Conservation (phyloP, 2,113 vertebrate genomes). For the Burhinus bistriatus region DNA sequence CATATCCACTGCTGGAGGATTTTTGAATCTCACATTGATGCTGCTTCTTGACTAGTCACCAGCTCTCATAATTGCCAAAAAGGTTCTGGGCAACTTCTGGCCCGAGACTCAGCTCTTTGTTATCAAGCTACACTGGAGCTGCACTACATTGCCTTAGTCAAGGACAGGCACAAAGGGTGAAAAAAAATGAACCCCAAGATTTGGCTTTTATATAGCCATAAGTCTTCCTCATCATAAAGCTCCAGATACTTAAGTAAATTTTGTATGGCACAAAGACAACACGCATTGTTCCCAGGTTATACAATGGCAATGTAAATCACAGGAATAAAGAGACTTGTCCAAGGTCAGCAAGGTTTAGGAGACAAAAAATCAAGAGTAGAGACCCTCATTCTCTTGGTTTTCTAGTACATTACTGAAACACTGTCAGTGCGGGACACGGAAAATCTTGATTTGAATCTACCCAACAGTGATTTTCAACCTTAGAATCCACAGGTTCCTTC, state of each 20-base stretch:
- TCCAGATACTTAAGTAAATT: neutral
- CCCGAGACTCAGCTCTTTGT: neutral
- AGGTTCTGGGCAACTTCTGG: neutral
- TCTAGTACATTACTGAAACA: neutral
- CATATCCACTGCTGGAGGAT: neutral
- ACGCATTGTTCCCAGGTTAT: neutral
- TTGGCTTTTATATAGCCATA: neutral
- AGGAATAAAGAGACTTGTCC: neutral
- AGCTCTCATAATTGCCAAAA: neutral
- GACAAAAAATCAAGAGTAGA: neutral
- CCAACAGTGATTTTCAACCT: neutral
- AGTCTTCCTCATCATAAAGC: neutral
- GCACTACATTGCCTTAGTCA: neutral
- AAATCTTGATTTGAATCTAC: neutral
- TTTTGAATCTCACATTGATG: neutral
- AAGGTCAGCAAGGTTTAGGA: neutral
- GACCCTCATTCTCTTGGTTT: neutral
- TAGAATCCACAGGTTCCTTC: neutral
- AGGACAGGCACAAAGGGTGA: neutral
- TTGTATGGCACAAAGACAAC: neutral
- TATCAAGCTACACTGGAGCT: neutral
- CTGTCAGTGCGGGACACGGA: rapidly evolving
- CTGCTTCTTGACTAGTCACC: neutral
- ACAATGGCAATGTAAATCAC: neutral
- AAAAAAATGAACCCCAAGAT: neutral